phyloP scores from a whole-genome alignment of 2,888 invertebrate species.

The Diaprepes abbreviatus region DNA sequence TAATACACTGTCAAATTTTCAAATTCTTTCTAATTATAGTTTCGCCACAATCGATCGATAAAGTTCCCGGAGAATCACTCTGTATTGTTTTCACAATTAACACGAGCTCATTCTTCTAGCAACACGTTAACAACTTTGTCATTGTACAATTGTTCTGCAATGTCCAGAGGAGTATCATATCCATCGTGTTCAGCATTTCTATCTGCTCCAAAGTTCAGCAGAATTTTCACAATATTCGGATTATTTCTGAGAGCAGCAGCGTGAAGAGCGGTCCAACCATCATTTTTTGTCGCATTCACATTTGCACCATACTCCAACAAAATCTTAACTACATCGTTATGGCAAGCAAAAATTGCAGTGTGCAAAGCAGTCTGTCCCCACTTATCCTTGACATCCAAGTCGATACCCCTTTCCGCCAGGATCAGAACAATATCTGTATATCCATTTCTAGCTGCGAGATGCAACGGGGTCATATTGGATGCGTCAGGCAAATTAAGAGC shows the following conservation, averaged over 20 bases:
- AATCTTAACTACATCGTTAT: neutral
- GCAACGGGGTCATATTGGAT: neutral
- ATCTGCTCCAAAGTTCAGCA: neutral
- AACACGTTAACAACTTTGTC: neutral
- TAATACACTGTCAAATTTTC: too few species aligned
- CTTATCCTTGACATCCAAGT: neutral
- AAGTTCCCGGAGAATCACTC: too few species aligned
- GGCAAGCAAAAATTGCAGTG: neutral
- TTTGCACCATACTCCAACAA: neutral
- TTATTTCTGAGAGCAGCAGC: neutral
- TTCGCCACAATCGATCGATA: too few species aligned
- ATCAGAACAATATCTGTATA: neutral
- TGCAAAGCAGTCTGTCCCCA: neutral
- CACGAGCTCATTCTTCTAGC: too few species aligned
- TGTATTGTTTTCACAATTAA: too few species aligned
- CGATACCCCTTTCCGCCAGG: neutral
- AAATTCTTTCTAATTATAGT: too few species aligned
- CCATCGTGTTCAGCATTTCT: neutral
- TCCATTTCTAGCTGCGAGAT: neutral
- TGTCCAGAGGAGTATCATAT: neutral
- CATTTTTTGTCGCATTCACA: neutral
- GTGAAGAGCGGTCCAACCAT: neutral
- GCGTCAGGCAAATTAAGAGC: neutral
- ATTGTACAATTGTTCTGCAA: neutral
- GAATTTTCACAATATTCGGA: neutral